phyloP scores from a whole-genome alignment of 2,888 invertebrate genomes.

The Ametastegia equiseti region DNA sequence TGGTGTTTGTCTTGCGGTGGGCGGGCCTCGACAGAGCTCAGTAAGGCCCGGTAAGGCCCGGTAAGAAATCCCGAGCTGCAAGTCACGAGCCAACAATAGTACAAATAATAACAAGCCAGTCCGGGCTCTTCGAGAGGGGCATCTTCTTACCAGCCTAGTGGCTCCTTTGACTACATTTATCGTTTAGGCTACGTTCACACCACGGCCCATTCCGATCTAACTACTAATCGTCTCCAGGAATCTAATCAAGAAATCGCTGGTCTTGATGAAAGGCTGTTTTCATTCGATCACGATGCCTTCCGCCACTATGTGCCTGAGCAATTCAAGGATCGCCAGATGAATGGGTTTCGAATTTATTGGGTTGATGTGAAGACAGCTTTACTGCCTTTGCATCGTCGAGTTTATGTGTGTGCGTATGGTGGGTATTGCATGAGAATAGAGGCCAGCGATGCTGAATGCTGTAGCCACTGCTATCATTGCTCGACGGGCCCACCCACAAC shows the following conservation, averaged over 20 bases:
- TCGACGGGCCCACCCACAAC: constrained; percentile 74
- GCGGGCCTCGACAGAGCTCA: constrained; percentile 59
- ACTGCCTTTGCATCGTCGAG: constrained; percentile 49
- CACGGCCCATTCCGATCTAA: constrained; percentile 22
- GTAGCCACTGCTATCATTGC: constrained; percentile 64
- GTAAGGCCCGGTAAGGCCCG: constrained; percentile 50
- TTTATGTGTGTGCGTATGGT: constrained; percentile 67
- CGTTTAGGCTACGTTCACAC: constrained; percentile 62
- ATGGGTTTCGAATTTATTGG: not conserved
- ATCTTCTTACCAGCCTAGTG: constrained; percentile 65
- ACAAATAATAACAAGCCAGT: constrained; percentile 74
- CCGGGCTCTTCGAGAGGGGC: constrained; percentile 55
- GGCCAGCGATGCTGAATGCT: constrained; percentile 61
- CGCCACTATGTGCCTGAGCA: not conserved
- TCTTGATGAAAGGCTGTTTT: not conserved
- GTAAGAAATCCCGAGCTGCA: constrained; percentile 66
- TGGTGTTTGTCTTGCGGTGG: constrained; percentile 71
- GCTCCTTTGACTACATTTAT: constrained; percentile 63
- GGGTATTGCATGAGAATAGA: constrained; percentile 71
- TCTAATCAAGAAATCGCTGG: not conserved
- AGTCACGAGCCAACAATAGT: constrained; percentile 75
- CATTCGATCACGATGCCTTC: not conserved
- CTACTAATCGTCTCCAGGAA: not conserved
- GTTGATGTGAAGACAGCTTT: constrained; percentile 31
- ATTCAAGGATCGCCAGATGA: not conserved